Percentiles rank a stretch among this genome's conserved stretches.
Conservation (phyloP, 2,797 vertebrate species). For the Sebastes itinus region DNA sequence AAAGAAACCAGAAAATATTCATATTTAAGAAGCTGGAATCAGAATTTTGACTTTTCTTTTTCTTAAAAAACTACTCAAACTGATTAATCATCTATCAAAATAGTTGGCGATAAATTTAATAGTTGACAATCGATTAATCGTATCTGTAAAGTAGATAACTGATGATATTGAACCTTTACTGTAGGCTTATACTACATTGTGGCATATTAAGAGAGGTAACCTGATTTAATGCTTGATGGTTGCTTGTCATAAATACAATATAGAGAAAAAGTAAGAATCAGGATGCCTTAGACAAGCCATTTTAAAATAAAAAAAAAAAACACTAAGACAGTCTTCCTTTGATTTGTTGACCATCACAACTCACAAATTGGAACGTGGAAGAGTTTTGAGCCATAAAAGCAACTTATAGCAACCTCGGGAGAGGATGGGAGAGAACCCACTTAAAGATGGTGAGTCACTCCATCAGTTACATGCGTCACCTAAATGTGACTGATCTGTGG, state of each 20-base stretch:
- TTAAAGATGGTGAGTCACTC: background rate
- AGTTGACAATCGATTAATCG: too few species aligned
- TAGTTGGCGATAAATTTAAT: rapidly evolving
- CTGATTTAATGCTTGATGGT: background rate
- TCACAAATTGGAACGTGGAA: background rate
- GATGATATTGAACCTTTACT: background rate
- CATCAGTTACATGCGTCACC: too few species aligned
- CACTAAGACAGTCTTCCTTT: background rate
- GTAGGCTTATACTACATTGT: background rate
- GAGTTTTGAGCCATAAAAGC: background rate
- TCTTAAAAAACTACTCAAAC: too few species aligned
- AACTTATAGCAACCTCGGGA: background rate
- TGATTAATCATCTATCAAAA: too few species aligned
- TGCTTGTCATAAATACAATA: background rate
- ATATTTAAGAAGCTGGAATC: too few species aligned
- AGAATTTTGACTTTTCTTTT: too few species aligned
- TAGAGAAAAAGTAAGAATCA: background rate
- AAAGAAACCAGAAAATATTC: too few species aligned
- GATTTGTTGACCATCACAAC: background rate
- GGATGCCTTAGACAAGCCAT: background rate
- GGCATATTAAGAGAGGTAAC: background rate
- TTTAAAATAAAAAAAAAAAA: background rate
- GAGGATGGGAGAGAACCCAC: background rate
- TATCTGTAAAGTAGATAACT: background rate
- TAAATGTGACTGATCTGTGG: background rate